phyloP scores from a whole-genome alignment of 2,113 vertebrate species.

The Caretta caretta region DNA sequence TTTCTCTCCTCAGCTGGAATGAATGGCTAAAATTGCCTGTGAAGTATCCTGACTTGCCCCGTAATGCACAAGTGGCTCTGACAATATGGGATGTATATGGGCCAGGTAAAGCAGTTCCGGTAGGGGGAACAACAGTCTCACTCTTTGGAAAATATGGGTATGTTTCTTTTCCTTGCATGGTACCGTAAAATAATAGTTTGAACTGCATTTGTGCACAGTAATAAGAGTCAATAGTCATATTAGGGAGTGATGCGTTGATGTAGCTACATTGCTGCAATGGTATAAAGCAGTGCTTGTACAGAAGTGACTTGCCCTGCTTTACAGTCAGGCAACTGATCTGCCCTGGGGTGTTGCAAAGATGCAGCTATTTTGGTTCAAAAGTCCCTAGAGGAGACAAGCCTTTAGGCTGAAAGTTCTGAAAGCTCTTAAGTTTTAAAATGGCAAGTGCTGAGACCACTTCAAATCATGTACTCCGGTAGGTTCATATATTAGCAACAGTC shows the following conservation, averaged over 20 bases:
- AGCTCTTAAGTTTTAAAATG: neutral
- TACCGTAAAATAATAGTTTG: neutral
- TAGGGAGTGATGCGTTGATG: neutral
- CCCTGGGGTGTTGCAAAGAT: neutral
- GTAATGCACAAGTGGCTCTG: slow-evolving; percentile 94
- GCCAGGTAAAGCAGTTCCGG: slow-evolving; percentile 93
- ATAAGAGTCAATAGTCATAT: rapidly evolving
- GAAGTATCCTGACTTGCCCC: slow-evolving; percentile 96
- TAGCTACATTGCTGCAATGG: neutral
- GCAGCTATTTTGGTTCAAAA: neutral
- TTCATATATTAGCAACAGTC: neutral
- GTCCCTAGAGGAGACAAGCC: rapidly evolving
- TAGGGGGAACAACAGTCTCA: slow-evolving; percentile 95
- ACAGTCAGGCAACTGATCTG: rapidly evolving
- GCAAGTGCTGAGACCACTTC: neutral
- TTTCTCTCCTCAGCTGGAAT: slow-evolving; percentile 89
- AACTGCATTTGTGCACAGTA: neutral
- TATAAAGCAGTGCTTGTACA: rapidly evolving
- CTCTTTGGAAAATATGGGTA: slow-evolving; percentile 98
- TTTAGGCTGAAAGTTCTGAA: rapidly evolving
- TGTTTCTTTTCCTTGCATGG: neutral
- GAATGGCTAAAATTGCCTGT: slow-evolving; percentile 97
- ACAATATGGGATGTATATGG: slow-evolving; percentile 98
- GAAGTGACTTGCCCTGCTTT: rapidly evolving
- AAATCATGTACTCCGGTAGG: neutral